Evolutionary conservation across 1,140 invertebrate genomes (phyloP), one percentile per base, ranked within the genome.

Genomic region (Camponotus floridanus): DNA sequence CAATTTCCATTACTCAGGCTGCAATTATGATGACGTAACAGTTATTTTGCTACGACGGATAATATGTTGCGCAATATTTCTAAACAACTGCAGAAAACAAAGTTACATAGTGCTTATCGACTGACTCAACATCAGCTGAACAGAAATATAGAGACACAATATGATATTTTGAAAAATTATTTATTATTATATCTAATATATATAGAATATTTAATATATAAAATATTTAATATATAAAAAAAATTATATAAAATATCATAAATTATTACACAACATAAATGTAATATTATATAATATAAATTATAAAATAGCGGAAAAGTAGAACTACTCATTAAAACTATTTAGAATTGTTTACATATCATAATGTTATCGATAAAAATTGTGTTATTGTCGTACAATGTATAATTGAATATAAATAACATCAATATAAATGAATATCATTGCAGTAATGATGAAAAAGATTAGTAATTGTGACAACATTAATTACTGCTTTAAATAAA

Each of bases 61-160:
- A 68, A 42, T 57, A 18, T 4, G 4, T 11, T 57, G 18, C 36
- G 26, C 6, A 81, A 59, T 81, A 73, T 39, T 55, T 81, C 31
- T 51, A n/a, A 62, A 6, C 33, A 68, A 48, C 18, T 78, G 13
- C 0, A 7, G 1, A 65, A 3, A 62, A 76, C 15, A n/a, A 4
- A 64, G 45, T 4, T 48, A n/a, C 7, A 4, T 18, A 45, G 13
- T 64, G 9, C 0, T 57, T 57, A 57, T 36, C 31, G 15, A 51
- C 3, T 48, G 45, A 3, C 45, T 48, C 45, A 48, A 15, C 3
- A 48, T 51, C 15, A 51, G 13, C 48, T 18, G 15, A 18, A 1
- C 15, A 51, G 48, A 5, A 51, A 51, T 51, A 51, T 18, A 51
- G 15, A 48, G 45, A 15, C 13, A 15, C 3, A 15, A 51, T 18